Conservation (phyloP, 2,113 vertebrate species). For the Abramis brama region DNA sequence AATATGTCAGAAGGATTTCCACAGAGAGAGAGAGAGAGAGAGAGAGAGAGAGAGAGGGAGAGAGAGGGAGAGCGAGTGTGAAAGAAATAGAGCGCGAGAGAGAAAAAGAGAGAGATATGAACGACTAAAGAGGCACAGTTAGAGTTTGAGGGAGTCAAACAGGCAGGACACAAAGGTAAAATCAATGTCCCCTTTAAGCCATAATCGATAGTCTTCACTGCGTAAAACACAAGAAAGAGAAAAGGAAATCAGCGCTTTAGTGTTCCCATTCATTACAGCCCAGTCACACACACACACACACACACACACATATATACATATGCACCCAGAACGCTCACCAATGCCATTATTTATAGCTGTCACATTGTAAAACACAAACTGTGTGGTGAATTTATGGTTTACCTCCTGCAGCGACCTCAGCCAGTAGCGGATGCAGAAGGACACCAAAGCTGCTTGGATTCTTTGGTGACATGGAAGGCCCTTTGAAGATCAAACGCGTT, state of each 20-base stretch:
- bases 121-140: conserved; percentile 20
- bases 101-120: conserved; percentile 19
- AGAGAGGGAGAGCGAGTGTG: neutral
- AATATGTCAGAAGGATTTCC: conserved; percentile 42
- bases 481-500: conserved; percentile 75
- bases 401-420: conserved; percentile 26
- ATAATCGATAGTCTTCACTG: conserved; percentile 57
- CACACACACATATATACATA: conserved; percentile 16
- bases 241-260: conserved; percentile 41
- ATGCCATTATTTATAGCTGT: conserved; percentile 6
- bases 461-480: conserved; percentile 57
- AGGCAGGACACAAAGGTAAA: conserved; percentile 54
- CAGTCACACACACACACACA: conserved; percentile 1
- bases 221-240: conserved; percentile 45
- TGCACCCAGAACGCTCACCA: neutral
- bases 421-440: conserved; percentile 47
- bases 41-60: neutral
- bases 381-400: conserved; percentile 48
- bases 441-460: conserved; percentile 54
- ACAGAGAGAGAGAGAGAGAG: conserved; percentile 7
- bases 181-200: conserved; percentile 58
- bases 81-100: conserved; percentile 4
- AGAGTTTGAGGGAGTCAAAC: conserved; percentile 55
- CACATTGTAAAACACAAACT: conserved; percentile 57
- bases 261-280: conserved; percentile 29